These are phyloP conservation scores for Astreopora myriophthalma DNA, from an alignment of 64 coral and sea anemone species.

Conservation along the genomic window DNA sequence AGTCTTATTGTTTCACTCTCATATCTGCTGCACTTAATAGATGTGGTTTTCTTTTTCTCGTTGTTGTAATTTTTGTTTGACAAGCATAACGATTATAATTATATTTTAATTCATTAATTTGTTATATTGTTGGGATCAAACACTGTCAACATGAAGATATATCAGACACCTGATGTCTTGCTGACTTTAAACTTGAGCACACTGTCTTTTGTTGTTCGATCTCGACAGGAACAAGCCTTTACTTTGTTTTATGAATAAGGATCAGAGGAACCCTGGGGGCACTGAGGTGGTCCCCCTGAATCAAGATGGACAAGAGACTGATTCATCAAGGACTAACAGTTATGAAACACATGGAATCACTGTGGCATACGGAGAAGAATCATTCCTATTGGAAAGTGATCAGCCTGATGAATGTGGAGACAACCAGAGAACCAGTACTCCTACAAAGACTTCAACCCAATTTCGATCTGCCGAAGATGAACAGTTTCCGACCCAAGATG, in stretches of 20 bases:
- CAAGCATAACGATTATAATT: no score
- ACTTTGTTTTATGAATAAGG: neutral
- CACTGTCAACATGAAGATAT: no score
- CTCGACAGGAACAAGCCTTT: neutral
- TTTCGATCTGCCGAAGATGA: neutral
- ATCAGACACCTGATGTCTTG: no score
- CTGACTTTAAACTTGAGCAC: no score
- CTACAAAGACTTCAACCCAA: neutral
- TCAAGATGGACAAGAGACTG: neutral
- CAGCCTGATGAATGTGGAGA: neutral
- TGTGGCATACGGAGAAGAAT: neutral
- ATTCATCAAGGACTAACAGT: neutral
- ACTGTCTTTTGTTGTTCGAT: neutral
- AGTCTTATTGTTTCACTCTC: no score
- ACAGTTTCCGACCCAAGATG: neutral
- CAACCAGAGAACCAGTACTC: constrained; percentile 36
- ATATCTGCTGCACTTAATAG: no score
- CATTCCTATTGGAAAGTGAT: constrained; percentile 6
- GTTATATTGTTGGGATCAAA: no score
- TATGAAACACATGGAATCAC: neutral
- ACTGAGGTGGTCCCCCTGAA: neutral
- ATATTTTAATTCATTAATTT: no score
- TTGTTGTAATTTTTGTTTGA: no score
- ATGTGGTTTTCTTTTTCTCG: no score
- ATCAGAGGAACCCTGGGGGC: neutral